Evolutionary conservation across 2,888 invertebrate genomes (phyloP).

Genomic region (Petrolisthes cinctipes): DNA sequence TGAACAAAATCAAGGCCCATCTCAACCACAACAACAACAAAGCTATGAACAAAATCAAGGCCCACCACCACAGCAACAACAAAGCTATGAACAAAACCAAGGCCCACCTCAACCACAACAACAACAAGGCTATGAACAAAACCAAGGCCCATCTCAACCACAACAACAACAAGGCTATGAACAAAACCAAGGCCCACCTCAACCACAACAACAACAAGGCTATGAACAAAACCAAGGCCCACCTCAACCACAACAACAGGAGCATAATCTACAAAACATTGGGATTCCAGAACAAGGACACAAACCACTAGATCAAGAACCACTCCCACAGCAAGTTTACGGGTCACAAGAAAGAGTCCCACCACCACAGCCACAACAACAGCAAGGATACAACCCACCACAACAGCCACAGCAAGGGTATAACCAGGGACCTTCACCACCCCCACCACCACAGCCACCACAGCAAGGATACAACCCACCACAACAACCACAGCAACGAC

Average conservation of each 20-base stretch:
- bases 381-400: neutral
- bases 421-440: too few relatives aligned
- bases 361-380: neutral
- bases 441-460: too few relatives aligned
- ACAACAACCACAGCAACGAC: neutral
- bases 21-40: constrained; percentile 6
- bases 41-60: constrained; percentile 5
- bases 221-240: neutral
- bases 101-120: constrained; percentile 6
- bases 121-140: neutral
- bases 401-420: too few relatives aligned
- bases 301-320: neutral
- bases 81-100: neutral
- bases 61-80: neutral
- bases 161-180: neutral
- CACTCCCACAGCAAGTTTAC: neutral
- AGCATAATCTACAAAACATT: neutral
- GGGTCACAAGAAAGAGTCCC: neutral
- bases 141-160: neutral
- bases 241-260: neutral
- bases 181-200: neutral
- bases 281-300: neutral
- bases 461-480: neutral
- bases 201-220: neutral
- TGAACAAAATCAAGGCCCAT: neutral